Base-by-base conservation (phyloP, 64 coral and sea anemone species). In the Montipora capricornis region DNA sequence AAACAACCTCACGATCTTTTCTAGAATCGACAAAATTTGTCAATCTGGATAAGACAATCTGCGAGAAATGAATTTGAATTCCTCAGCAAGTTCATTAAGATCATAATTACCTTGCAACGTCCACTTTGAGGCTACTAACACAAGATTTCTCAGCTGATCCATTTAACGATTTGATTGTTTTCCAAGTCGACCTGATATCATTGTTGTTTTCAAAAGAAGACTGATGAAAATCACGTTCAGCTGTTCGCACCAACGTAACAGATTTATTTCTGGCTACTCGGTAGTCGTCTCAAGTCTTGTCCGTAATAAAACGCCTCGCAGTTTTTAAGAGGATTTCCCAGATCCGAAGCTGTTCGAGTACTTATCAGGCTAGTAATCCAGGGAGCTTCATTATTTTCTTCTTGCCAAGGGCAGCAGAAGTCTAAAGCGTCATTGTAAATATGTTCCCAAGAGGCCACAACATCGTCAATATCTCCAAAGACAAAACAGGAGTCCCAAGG, bases 131-230 rank as follows among this genome's bases (percentile, higher is more conserved):
- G 13, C 58, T 83, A 29, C 67, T 89, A 37, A 74, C 45, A 46
- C 61, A 64, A 29, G 74, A 13, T 16, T 82, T 24, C 55, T 95
- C 81, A 10, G n/a, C 64, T 91, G 86, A 77, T 26, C 94, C 94
- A 69, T 82, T 91, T 88, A 95, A 88, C 15, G 77, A 73, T 49
- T 88, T 95, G 61, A 95, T 91, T 91, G 82, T 91, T 92, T 86
- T 81, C 94, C 89, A 91, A 17, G 90, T 95, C 81, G 84, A 76
- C 71, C 73, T 95, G 49, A 89, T 83, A 71, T 95, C 90, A 59
- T 87, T 91, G 80, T 92, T 95, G 75, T 91, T 53, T 48, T 88
- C 94, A 50, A 91, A 91, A 73, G 74, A 61, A 26, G 37, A 62
- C 13, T 66, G 68, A 73, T 91, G 91, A 82, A 87, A 95, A 69